phyloP scores from a whole-genome alignment of 1,140 invertebrate species.

The Drosophila sturtevanti region DNA sequence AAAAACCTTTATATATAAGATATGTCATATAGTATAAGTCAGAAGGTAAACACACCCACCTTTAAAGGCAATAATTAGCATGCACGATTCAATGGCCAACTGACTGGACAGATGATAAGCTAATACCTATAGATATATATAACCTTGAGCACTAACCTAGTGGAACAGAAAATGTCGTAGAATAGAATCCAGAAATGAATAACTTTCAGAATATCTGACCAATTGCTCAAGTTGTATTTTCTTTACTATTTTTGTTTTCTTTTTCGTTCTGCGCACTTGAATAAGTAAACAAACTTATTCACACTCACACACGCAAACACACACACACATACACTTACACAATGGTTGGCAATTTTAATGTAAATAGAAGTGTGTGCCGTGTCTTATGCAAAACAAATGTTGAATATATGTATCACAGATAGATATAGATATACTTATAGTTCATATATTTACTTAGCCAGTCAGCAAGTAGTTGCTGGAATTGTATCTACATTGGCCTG shows the following conservation, averaged over 20 bases:
- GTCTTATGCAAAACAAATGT: conserved; percentile 39
- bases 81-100: conserved; percentile 41
- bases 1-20: conserved; percentile 30
- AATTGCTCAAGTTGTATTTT: conserved; percentile 33
- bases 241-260: background rate
- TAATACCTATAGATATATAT: background rate
- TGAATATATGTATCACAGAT: conserved; percentile 38
- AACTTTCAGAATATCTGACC: conserved; percentile 8
- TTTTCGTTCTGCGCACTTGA: conserved; percentile 43
- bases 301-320: background rate
- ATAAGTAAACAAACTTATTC: conserved; percentile 42
- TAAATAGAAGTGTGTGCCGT: conserved; percentile 6
- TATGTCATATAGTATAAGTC: conserved; percentile 21
- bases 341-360: conserved; percentile 19
- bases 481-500: background rate
- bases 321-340: background rate
- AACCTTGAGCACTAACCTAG: conserved; percentile 8
- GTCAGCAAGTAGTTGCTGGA: background rate
- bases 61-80: conserved; percentile 55
- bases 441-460: conserved; percentile 18
- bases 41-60: conserved; percentile 44
- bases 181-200: conserved; percentile 21
- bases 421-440: conserved; percentile 25
- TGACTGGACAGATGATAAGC: conserved; percentile 13
- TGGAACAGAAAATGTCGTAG: conserved; percentile 27